A percentile compares a stretch with the other conserved stretches of the same genome.
These are phyloP conservation scores for Allygus modestus DNA, from an alignment of 2,888 invertebrate species.

Conservation along the genomic window DNA sequence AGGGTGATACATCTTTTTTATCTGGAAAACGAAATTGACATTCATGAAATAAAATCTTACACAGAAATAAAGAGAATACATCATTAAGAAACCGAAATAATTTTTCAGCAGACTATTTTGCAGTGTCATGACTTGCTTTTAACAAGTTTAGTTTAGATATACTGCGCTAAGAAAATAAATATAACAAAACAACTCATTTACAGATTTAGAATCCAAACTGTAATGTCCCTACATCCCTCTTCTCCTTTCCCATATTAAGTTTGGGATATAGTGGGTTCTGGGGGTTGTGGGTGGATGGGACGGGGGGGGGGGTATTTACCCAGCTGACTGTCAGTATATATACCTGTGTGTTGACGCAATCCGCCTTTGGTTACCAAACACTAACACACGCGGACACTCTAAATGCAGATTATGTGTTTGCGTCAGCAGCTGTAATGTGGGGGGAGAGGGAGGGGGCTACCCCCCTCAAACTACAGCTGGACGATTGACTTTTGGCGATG, in stretches of 20 bases:
- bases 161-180: too few species aligned
- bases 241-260: neutral
- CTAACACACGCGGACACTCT: conserved; percentile 21
- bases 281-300: neutral
- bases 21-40: too few species aligned
- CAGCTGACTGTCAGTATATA: conserved; percentile 28
- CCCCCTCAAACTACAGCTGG: neutral
- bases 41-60: too few species aligned
- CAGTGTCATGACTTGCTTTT: too few species aligned
- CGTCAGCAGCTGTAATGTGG: neutral
- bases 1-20: too few species aligned
- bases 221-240: neutral
- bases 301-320: conserved; percentile 1
- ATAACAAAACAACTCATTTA: too few species aligned
- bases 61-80: too few species aligned
- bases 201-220: too few species aligned
- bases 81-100: too few species aligned
- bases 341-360: conserved; percentile 42
- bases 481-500: neutral
- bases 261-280: neutral
- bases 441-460: neutral
- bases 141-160: too few species aligned
- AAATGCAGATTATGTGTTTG: conserved; percentile 47
- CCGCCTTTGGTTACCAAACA: conserved; percentile 41
- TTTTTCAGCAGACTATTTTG: too few species aligned